Percentiles rank a stretch among this genome's conserved stretches.
Evolutionary conservation across 1,140 invertebrate species (phyloP).

Genomic region (Danaus plexippus): DNA sequence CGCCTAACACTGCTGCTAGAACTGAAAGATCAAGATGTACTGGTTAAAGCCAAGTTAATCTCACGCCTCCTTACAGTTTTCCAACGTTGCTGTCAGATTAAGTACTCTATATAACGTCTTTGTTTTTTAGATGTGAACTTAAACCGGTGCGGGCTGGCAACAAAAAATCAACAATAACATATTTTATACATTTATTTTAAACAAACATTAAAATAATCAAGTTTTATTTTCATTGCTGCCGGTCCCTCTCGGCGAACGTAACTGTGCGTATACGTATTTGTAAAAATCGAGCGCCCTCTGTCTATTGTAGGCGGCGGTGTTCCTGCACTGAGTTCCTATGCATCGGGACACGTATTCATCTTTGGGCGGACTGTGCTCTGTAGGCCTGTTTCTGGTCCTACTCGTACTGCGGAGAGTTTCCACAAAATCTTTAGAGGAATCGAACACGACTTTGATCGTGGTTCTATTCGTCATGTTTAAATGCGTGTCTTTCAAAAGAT

Average conservation of each 20-base stretch:
- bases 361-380: slow-evolving; percentile 28
- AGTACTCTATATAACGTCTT: not conserved
- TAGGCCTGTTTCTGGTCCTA: slow-evolving; percentile 28
- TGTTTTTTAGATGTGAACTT: not conserved
- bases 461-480: slow-evolving; percentile 62
- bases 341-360: slow-evolving; percentile 46
- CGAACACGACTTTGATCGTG: slow-evolving; percentile 56
- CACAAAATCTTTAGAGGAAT: slow-evolving; percentile 58
- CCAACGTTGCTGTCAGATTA: too few relatives aligned
- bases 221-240: slow-evolving; percentile 37
- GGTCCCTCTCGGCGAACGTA: slow-evolving; percentile 41
- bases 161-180: slow-evolving; percentile 20
- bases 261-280: slow-evolving; percentile 63
- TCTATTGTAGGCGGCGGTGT: slow-evolving; percentile 49
- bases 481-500: slow-evolving; percentile 50
- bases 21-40: slow-evolving; percentile 67
- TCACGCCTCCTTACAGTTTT: not conserved
- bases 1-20: slow-evolving; percentile 92
- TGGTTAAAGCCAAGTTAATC: slow-evolving; percentile 2
- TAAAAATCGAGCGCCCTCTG: slow-evolving; percentile 67
- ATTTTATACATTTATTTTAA: slow-evolving; percentile 17
- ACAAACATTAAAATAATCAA: slow-evolving; percentile 31
- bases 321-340: slow-evolving; percentile 43
- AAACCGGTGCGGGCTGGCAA: not conserved
- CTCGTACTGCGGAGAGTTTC: slow-evolving; percentile 54